phyloP scores from a whole-genome alignment of 2,797 vertebrate genomes.

The Scleropages formosus region DNA sequence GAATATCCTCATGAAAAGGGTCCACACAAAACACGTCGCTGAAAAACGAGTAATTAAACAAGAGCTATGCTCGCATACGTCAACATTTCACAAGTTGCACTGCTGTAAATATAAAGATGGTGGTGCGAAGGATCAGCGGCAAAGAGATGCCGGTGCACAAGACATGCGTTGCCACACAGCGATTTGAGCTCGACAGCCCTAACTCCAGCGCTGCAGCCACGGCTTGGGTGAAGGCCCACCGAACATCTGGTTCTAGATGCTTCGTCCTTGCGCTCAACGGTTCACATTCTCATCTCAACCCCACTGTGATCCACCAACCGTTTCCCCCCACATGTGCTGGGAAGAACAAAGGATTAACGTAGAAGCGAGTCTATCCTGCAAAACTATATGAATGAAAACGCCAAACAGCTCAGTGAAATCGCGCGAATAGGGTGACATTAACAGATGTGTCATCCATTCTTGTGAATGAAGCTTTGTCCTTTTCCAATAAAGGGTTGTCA shows the following conservation, averaged over 20 bases:
- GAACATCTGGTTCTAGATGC: no score
- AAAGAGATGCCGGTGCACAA: no score
- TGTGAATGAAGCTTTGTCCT: conserved; percentile 42
- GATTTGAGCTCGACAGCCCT: no score
- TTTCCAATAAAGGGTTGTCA: conserved; percentile 43
- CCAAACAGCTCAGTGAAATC: conserved; percentile 58
- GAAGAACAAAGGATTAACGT: conserved; percentile 56
- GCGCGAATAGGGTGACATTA: conserved; percentile 44
- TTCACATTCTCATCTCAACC: no score
- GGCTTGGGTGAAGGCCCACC: no score
- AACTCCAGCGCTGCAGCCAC: no score
- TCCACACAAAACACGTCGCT: conserved; percentile 29
- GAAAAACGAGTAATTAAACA: conserved; percentile 25
- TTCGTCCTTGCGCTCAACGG: no score
- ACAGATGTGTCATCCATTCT: conserved; percentile 32
- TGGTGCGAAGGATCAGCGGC: no score
- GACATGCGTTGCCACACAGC: no score
- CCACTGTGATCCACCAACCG: background rate
- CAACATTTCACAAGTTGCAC: background rate
- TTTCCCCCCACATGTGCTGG: conserved; percentile 52
- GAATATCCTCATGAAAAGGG: conserved; percentile 24
- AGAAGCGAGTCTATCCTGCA: conserved; percentile 31
- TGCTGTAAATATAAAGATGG: no score
- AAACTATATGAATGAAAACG: conserved; percentile 53
- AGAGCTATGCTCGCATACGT: background rate